Percentiles rank a stretch among this genome's conserved stretches.
Evolutionary conservation across 23 tunicate genomes (phyloP).

Genomic region (Ascidia mentula): DNA sequence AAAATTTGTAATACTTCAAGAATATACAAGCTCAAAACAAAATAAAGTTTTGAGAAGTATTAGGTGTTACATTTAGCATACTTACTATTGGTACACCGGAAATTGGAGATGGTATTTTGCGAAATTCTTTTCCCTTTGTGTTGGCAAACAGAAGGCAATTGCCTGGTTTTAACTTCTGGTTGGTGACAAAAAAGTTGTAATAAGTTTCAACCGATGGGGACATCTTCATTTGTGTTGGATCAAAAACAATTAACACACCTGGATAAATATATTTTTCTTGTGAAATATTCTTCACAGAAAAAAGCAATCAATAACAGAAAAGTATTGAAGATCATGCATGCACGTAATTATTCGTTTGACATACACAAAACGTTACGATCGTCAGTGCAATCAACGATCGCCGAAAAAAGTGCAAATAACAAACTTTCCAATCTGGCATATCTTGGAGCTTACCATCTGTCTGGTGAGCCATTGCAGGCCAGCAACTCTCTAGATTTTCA

Average conservation of each 20-base stretch:
- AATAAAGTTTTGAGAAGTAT: too few species aligned
- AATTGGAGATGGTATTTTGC: conserved; percentile 47
- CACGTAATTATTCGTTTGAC: too few species aligned
- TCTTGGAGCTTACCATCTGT: conserved; percentile 91
- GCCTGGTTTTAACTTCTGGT: conserved; percentile 39
- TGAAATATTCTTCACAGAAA: background rate
- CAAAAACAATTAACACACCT: conserved; percentile 85
- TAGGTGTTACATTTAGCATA: background rate
- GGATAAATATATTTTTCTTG: background rate
- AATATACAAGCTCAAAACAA: too few species aligned
- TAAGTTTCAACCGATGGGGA: conserved; percentile 43
- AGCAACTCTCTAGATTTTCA: conserved; percentile 72
- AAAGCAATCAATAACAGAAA: background rate
- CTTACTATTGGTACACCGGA: conserved; percentile 53
- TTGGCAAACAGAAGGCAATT: conserved; percentile 72
- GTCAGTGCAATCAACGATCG: too few species aligned
- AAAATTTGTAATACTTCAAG: background rate
- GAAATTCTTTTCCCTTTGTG: conserved; percentile 34
- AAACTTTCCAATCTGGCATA: too few species aligned
- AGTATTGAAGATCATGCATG: too few species aligned
- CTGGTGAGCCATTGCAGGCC: conserved; percentile 94
- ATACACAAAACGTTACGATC: too few species aligned
- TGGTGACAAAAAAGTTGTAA: conserved; percentile 65
- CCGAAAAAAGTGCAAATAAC: too few species aligned
- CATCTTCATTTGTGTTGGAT: conserved; percentile 37